Evolutionary conservation across 2,888 invertebrate species (phyloP).

Genomic region (Mycalesis mineus): DNA sequence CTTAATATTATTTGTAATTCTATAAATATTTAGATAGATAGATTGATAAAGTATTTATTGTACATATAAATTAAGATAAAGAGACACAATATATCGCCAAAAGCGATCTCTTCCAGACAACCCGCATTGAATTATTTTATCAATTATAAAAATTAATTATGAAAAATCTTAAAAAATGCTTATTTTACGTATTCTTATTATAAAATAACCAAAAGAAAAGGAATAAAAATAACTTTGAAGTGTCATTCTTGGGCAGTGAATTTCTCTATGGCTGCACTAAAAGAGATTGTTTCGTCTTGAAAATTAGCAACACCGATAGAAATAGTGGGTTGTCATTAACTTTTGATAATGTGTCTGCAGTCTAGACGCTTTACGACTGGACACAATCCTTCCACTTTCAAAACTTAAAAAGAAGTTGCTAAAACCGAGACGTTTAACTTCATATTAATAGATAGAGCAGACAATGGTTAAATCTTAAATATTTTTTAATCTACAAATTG

Average conservation of each 20-base stretch:
- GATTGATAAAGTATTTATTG: no score
- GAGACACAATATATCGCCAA: no score
- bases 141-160: no score
- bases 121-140: no score
- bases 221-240: not conserved
- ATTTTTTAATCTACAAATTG: no score
- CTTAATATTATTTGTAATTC: no score
- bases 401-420: not conserved
- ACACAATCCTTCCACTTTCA: not conserved
- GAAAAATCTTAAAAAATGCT: no score
- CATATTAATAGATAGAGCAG: no score
- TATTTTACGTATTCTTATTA: not conserved
- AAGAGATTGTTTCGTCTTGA: constrained; percentile 10
- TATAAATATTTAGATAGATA: no score
- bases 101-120: no score
- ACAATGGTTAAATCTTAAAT: no score
- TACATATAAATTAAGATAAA: no score
- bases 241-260: not conserved
- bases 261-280: not conserved
- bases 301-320: constrained; percentile 18
- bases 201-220: not conserved
- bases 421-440: not conserved
- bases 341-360: constrained; percentile 24
- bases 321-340: constrained; percentile 20
- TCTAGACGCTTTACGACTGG: constrained; percentile 22